Evolutionary conservation across 1,140 invertebrate species (phyloP).

Genomic region (Elysia chlorotica): DNA sequence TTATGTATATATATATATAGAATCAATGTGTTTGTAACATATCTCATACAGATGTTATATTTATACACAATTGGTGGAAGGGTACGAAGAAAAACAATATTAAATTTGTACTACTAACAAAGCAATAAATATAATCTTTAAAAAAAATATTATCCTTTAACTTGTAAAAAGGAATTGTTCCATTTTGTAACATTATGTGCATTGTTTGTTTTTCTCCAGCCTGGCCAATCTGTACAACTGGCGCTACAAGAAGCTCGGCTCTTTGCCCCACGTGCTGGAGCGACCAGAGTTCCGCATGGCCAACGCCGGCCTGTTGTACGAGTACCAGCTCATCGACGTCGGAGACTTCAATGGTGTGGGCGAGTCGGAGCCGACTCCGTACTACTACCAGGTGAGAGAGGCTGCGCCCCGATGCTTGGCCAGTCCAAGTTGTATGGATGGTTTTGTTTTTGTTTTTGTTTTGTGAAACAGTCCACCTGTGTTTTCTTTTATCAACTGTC

Average conservation of each 20-base stretch:
- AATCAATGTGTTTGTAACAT: no score
- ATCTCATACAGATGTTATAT: no score
- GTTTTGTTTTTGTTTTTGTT: no score
- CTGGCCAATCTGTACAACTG: conserved; percentile 97
- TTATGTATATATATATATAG: no score
- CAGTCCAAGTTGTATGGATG: no score
- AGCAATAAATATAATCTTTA: neutral
- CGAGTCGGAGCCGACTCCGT: conserved; percentile 96
- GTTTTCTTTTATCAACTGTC: no score
- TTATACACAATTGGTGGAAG: no score
- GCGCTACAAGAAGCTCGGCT: conserved; percentile 94
- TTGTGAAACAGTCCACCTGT: no score
- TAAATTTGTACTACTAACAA: neutral
- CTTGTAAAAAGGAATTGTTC: neutral
- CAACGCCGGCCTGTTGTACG: conserved; percentile 90
- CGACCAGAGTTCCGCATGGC: conserved; percentile 83
- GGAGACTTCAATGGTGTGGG: conserved; percentile 96
- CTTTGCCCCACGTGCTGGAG: conserved; percentile 84
- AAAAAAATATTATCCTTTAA: neutral
- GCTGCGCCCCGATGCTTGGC: no score
- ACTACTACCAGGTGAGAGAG: conserved; percentile 87
- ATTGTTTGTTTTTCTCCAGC: conserved; percentile 59
- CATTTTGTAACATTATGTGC: neutral
- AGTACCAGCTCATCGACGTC: conserved; percentile 97
- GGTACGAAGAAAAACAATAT: no score